Evolutionary conservation across 2,113 vertebrate genomes (phyloP).

Genomic region (Oncorhynchus kisutch): DNA sequence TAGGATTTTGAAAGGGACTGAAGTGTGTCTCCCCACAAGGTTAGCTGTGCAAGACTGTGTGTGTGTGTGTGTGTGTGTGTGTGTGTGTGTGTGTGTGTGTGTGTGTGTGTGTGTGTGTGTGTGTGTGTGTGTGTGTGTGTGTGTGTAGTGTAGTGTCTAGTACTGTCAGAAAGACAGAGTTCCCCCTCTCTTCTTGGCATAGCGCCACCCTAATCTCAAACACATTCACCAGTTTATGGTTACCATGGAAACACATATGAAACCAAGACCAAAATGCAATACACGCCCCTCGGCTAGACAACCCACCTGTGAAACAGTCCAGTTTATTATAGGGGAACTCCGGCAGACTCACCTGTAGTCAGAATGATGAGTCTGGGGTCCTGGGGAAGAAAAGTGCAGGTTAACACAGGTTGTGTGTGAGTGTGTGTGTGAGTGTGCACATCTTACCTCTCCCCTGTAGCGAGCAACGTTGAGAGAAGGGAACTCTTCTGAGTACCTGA

Average conservation of each 20-base stretch:
- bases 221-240: constrained; percentile 23
- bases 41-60: too few relatives aligned
- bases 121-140: too few relatives aligned
- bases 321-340: not conserved
- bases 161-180: not conserved
- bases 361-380: constrained; percentile 89
- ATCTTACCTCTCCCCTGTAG: constrained; percentile 86
- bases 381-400: constrained; percentile 61
- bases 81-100: too few relatives aligned
- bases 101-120: too few relatives aligned
- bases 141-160: not conserved
- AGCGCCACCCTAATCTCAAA: constrained; percentile 29
- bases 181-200: constrained; percentile 17
- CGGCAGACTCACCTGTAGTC: constrained; percentile 81
- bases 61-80: too few relatives aligned
- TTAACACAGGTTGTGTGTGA: not conserved
- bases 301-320: not conserved
- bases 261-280: too few relatives aligned
- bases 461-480: constrained; percentile 85
- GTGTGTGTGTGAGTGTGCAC: not conserved
- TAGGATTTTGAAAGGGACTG: too few relatives aligned
- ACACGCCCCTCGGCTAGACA: too few relatives aligned
- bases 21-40: too few relatives aligned
- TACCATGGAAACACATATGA: constrained; percentile 2
- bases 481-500: constrained; percentile 85